Percentiles rank a stretch among this genome's conserved stretches.
Evolutionary conservation across 2,113 vertebrate species (phyloP).

Genomic region (Ageneiosus marmoratus): DNA sequence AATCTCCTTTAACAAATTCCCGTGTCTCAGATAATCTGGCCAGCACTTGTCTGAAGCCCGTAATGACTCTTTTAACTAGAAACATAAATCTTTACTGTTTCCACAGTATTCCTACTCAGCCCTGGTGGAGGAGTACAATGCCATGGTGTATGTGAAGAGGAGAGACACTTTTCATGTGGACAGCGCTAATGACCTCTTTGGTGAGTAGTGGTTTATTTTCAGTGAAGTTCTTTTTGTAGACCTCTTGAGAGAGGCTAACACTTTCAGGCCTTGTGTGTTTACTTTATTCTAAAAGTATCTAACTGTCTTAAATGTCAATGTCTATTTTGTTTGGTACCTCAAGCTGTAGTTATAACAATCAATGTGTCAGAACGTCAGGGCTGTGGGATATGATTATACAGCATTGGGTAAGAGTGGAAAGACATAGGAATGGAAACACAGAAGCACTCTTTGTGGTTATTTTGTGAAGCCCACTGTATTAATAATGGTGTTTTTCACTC

Average conservation of each 20-base stretch:
- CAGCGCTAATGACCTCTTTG: conserved; percentile 83
- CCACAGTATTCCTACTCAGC: conserved; percentile 86
- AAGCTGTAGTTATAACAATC: conserved; percentile 3
- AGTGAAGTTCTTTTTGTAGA: not conserved
- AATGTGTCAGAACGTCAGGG: not conserved
- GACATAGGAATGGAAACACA: not conserved
- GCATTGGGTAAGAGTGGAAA: not conserved
- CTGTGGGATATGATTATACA: conserved; percentile 4
- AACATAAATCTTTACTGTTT: conserved; percentile 38
- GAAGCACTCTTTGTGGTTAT: not conserved
- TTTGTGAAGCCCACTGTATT: not conserved
- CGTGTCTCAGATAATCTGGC: not conserved
- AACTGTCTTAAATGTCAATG: conserved; percentile 24
- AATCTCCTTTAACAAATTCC: not conserved
- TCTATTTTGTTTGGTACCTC: conserved; percentile 23
- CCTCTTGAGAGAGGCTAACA: not conserved
- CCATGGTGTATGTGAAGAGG: conserved; percentile 88
- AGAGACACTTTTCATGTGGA: conserved; percentile 87
- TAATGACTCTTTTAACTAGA: not conserved
- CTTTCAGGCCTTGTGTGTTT: not conserved
- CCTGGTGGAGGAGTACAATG: conserved; percentile 79
- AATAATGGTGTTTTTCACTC: not conserved
- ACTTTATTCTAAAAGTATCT: conserved; percentile 32
- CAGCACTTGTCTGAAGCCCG: not conserved
- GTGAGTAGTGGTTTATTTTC: conserved; percentile 66